A percentile compares a stretch with the other conserved stretches of the same genome.
phyloP scores from a whole-genome alignment of 2,113 vertebrate species.

The Edolisoma coerulescens region DNA sequence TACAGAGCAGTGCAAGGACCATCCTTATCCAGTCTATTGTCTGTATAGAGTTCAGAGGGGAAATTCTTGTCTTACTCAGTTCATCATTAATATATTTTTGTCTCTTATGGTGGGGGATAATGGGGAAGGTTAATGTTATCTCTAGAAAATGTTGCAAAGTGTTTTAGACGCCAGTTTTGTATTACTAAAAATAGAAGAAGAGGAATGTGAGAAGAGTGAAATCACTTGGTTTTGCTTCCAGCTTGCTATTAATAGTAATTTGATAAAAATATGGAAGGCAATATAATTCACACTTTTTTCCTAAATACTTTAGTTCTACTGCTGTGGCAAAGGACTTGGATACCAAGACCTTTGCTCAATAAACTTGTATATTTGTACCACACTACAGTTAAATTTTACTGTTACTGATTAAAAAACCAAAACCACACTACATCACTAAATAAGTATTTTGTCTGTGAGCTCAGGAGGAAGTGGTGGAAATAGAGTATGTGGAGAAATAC shows the following conservation, averaged over 20 bases:
- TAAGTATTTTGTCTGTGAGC: conserved; percentile 16
- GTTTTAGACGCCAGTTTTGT: not conserved
- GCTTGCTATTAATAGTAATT: not conserved
- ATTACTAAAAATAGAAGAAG: not conserved
- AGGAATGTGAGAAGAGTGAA: not conserved
- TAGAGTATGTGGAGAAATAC: conserved; percentile 92
- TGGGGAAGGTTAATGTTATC: not conserved
- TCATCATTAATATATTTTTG: not conserved
- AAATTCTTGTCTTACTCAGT: not conserved
- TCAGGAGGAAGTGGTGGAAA: conserved; percentile 96
- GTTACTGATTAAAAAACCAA: not conserved
- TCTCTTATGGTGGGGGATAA: not conserved
- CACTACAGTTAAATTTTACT: not conserved
- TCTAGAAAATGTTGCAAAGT: not conserved
- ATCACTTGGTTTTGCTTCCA: not conserved
- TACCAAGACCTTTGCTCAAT: not conserved
- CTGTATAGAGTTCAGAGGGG: not conserved
- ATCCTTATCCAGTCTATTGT: accelerated
- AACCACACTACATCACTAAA: not conserved
- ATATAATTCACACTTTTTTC: not conserved
- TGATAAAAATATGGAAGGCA: not conserved
- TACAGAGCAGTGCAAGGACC: not conserved
- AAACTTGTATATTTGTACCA: not conserved
- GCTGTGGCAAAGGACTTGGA: not conserved
- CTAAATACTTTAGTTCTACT: not conserved